Evolutionary conservation across 2,888 invertebrate species (phyloP).

Genomic region (Caprella mutica): DNA sequence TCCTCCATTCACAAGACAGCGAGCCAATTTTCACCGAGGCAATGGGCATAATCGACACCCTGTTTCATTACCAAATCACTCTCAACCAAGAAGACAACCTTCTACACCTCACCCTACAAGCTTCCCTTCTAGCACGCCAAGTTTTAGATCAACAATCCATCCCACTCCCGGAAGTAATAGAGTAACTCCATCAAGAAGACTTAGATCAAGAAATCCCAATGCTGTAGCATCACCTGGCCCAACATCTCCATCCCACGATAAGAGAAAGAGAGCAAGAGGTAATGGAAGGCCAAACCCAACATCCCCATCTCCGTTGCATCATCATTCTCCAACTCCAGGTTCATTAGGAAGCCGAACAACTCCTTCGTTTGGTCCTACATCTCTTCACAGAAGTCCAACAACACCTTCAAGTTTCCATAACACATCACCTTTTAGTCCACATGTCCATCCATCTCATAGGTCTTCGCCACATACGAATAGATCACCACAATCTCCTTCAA

Average conservation of each 20-base stretch:
- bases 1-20: not conserved
- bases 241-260: too few relatives aligned
- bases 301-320: too few relatives aligned
- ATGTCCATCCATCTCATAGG: too few relatives aligned
- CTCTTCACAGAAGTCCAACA: not conserved
- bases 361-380: not conserved
- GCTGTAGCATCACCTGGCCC: too few relatives aligned
- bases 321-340: too few relatives aligned
- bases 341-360: too few relatives aligned
- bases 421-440: not conserved
- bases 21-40: not conserved
- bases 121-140: not conserved
- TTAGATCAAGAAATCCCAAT: too few relatives aligned
- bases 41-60: too few relatives aligned
- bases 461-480: too few relatives aligned
- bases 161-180: not conserved
- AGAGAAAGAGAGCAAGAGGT: too few relatives aligned
- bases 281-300: too few relatives aligned
- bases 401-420: not conserved
- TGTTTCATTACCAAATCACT: not conserved
- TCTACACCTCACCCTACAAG: not conserved
- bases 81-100: not conserved
- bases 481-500: too few relatives aligned
- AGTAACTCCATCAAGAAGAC: slow-evolving; percentile 2
- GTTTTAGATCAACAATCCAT: not conserved